A percentile compares a stretch with the other conserved stretches of the same genome.
Conservation (phyloP, 1,140 invertebrate species). For the Nasonia longicornis region DNA sequence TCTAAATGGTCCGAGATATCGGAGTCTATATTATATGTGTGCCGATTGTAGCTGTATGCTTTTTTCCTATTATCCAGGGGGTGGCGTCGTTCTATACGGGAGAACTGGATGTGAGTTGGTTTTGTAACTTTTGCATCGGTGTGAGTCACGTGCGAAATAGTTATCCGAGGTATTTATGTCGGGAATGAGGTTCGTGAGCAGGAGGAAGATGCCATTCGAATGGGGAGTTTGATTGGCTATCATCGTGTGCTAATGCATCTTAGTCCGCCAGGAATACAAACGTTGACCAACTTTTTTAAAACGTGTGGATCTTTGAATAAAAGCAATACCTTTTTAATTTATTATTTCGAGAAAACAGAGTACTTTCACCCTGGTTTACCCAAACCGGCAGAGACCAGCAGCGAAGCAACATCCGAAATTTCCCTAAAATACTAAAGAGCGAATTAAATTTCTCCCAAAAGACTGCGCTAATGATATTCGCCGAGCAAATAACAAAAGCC, state of each 20-base stretch:
- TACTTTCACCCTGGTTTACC: not conserved
- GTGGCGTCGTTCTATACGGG: not conserved
- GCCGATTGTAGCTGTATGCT: not conserved
- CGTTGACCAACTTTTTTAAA: no score
- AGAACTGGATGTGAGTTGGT: not conserved
- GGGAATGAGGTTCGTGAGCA: not conserved
- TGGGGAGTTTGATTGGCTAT: not conserved
- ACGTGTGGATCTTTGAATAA: no score
- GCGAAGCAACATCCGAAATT: not conserved
- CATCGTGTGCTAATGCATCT: not conserved
- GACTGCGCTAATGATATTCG: constrained; percentile 12
- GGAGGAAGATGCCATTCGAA: not conserved
- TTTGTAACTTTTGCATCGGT: constrained; percentile 20
- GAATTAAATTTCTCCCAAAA: constrained; percentile 20
- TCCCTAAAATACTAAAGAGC: not conserved
- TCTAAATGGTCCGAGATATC: constrained; percentile 3
- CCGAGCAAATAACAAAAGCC: constrained; percentile 4
- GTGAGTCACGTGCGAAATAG: constrained; percentile 5
- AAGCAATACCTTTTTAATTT: no score
- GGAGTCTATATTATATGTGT: not conserved
- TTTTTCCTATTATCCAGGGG: not conserved
- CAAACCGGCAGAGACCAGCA: not conserved
- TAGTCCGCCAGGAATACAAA: not conserved
- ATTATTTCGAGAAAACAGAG: not conserved
- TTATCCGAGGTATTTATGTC: not conserved